Base-by-base conservation (phyloP, 2,113 vertebrate genomes). In the Apteryx mantelli region DNA sequence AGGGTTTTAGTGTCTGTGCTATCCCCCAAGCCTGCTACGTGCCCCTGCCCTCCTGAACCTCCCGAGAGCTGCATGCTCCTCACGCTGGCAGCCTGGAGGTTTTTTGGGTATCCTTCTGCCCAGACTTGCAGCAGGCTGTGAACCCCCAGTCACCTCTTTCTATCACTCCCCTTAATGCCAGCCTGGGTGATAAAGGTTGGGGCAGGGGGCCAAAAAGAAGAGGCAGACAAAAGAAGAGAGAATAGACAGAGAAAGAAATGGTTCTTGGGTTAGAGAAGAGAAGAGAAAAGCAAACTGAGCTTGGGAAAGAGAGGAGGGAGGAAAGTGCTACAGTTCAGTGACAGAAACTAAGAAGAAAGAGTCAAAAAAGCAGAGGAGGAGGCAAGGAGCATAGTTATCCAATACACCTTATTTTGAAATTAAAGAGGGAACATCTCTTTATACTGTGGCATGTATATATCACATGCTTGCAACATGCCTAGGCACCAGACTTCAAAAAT, bases 1-100 rank as follows among this genome's bases (percentile, higher is more conserved):
- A 40, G 13, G 32, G 8, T 8, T 71, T 71, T 64, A 40, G 58
- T 66, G 6, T 12, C n/a, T 17, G 5, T 56, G 11, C 32, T 52
- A 1, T 46, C 2, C 1, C 7, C 8, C 6, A 5, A 40, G 14
- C 13, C 50, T 32, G 24, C 13, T 42, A 32, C 13, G 1, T 8
- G 3, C 3, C 42, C 34, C 3, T 20, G 52, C 1, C 0, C 70
- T 75, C 70, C 18, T 30, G 61, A 6, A 36, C 18, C 4, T 90
- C 61, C 28, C 16, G 16, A 58, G 56, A 58, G 26, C 32, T 60
- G 30, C 75, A 46, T 0, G 2, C 74, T 46, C 46, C 17, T 86
- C 36, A 63, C 12, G 3, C 34, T 64, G 40, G 32, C 17, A 34
- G 26, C 32, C 44, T 15, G 19, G 36, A 42, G 28, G 28, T 38